Base-by-base conservation (phyloP, 2,888 invertebrate species). In the Drosophila sordidapex region DNA sequence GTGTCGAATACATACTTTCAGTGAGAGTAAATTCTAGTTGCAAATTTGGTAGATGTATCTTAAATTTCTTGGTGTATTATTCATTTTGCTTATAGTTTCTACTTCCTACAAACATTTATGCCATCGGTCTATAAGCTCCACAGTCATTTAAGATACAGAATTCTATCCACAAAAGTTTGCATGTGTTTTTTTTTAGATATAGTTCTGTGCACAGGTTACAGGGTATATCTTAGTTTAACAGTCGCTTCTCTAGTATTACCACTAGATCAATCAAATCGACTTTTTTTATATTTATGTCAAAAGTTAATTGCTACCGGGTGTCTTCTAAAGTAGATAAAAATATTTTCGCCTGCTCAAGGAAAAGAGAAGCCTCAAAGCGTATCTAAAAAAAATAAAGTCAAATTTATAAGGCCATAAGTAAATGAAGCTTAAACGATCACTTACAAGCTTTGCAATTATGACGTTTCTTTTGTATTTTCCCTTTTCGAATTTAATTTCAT, bases 231-330 rank as follows among this genome's bases (percentile, higher is more conserved):
- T 25, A 46, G 21, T 25, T 15, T 3, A 43, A 13, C 21, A 21
- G 21, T 21, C 21, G 11, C 43, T 21, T 21, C 13, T 13, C 13
- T 21, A 7, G 7, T 21, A 43, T 46, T 43, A 43, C 21, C 21
- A 10, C 10, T 33, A 33, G 33, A 33, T 33, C 33, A 33, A 10
- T 33, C 33, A 33, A 33, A 33, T 10, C 33, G 33, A 10, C 10
- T 10, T 10, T 38, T 13, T 54, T 13, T 57, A 64, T 62, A 36
- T 43, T n/a, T 43, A 59, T 54, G 74, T 48, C 54, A 64, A 49
- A 15, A 59, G 54, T 27, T 56, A 10, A 61, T 61, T 35, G 29
- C 48, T 29, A 15, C 36, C 31, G 48, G 13, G 15, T 46, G 15
- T 21, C 15, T 25, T 15, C 15, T 25, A 15, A 13, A 15, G 46